Base-by-base conservation (phyloP, 2,888 invertebrate genomes). In the Oxycera nigricornis region DNA sequence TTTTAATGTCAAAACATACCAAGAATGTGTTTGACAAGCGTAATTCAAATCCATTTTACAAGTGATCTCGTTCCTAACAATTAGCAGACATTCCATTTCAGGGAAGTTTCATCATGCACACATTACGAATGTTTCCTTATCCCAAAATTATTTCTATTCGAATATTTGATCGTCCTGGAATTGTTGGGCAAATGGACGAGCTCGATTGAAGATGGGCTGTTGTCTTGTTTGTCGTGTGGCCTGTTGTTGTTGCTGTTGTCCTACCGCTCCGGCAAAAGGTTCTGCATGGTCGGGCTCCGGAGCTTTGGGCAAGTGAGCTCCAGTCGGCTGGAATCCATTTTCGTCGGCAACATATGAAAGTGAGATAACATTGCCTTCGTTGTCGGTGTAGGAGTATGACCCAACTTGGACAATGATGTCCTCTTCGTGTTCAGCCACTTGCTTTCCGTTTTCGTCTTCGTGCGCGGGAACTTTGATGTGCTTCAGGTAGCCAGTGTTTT, bases 401-500 rank as follows among this genome's bases (percentile, higher is more conserved):
- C 92, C 92, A 68, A 87, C 84, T 77, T 91, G 90, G 0, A 91
- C 91, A 77, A 90, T 87, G 74, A 86, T 84, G 75, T 87, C 82
- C 73, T 88, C 87, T 77, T 89, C 89, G 78, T 90, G 90, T 73
- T 89, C 88, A 31, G 87, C 86, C 75, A 85, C 84, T 9, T 83
- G 80, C 17, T 84, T 83, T 1, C 85, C 87, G 2, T 85, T 84
- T 35, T 83, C 84, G 20, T 86, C 86, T 68, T 86, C 84, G n/a
- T 84, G 80, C 39, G 79, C 81, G 65, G 84, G 81, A 78, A 85
- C 85, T 7, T 88, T 86, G 46, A 90, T 82, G 76, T 89, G 87
- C 84, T 92, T 93, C 78, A 91, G 86, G 81, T 89, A 92, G 26
- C 92, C 91, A 52, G 87, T 87, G 83, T 92, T 92, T 85, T 92